Base-by-base conservation (phyloP, 1,140 invertebrate genomes). In the Hylaeus volcanicus region DNA sequence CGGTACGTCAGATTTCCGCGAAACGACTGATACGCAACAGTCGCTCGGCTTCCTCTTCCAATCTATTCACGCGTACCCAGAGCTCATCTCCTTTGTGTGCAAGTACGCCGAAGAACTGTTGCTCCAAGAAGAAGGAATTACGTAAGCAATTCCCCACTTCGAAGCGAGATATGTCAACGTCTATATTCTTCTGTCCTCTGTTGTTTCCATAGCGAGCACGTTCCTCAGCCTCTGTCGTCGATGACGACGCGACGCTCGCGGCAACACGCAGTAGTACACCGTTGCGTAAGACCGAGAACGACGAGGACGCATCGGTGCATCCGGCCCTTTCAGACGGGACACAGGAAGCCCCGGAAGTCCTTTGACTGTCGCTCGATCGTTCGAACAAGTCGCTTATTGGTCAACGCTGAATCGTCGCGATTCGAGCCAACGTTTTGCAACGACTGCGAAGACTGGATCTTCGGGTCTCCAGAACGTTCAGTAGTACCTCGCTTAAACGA, bases 301-400 rank as follows among this genome's bases (percentile, higher is more conserved):
- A 76, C 72, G 61, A 39, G 53, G 51, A 12, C 82, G 72, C 64
- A 55, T 63, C 64, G 37, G 63, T 64, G 78, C 74, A 84, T 86
- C 85, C 86, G 86, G 85, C 82, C 78, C 86, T 86, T 86, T 83
- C 66, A 82, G 77, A 51, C 63, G 55, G 71, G 39, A 53, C 53
- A 61, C 72, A 86, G 76, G 84, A 83, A 86, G 81, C 81, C 81
- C 86, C 86, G 86, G 86, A 87, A 84, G 78, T 87, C 71, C 77
- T 86, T 86, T 84, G 86, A 72, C 68, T 60, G 26, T 51, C 51
- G 8, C 15, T 14, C 65, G 61, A 85, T 66, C 58, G 48, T 60
- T 60, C 74, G 63, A 69, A 3, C 65, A 61, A 77, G 74, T 70
- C 58, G 56, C 37, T 26, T 26, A 26, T 63, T 53, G 66, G 39